These are phyloP conservation scores for Merops nubicus DNA, from an alignment of 2,113 vertebrate species.

Conservation along the genomic window DNA sequence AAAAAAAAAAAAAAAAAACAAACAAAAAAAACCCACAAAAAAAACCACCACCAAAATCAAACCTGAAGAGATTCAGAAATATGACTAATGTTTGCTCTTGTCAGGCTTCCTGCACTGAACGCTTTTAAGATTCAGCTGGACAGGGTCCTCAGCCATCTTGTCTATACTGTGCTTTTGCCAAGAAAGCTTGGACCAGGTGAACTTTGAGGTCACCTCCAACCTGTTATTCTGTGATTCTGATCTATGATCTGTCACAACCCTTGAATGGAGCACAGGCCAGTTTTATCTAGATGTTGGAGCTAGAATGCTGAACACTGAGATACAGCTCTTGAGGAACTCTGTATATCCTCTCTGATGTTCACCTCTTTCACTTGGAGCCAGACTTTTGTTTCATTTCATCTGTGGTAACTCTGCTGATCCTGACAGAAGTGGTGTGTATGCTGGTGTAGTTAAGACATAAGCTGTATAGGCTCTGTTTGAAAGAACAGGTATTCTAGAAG, in stretches of 20 bases:
- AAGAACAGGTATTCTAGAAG: background rate
- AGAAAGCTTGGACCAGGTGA: background rate
- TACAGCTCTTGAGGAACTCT: background rate
- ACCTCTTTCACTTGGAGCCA: background rate
- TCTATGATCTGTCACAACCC: background rate
- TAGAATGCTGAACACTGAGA: background rate
- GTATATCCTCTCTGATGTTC: fast-evolving
- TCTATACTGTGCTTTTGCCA: background rate
- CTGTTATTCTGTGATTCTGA: background rate
- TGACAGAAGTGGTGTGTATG: background rate
- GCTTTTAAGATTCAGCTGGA: background rate
- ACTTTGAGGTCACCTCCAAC: background rate
- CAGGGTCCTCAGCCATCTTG: background rate
- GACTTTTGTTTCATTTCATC: background rate
- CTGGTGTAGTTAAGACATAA: background rate
- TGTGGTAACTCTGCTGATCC: background rate
- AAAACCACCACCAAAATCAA: background rate
- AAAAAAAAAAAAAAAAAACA: background rate
- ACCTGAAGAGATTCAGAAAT: background rate
- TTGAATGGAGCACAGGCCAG: background rate
- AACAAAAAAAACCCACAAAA: background rate
- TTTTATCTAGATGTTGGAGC: background rate
- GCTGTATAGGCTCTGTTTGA: background rate
- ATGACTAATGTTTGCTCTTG: background rate
- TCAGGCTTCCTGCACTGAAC: background rate